Evolutionary conservation across 1,140 invertebrate genomes (phyloP).

Genomic region (Pentalonia nigronervosa): DNA sequence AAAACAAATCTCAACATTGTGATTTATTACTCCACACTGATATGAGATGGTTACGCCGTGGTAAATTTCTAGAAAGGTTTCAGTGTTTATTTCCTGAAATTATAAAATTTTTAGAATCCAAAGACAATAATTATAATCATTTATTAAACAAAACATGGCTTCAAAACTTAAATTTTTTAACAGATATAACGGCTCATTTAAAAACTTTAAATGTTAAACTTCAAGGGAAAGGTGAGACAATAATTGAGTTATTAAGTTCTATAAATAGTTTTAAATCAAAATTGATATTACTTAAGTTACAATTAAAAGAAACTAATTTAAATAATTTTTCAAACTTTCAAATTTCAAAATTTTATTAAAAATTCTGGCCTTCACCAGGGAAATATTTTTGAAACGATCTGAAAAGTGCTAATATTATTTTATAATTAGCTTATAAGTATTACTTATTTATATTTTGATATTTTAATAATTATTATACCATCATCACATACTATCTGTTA

Average conservation of each 20-base stretch:
- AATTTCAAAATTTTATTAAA: too few relatives aligned
- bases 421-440: too few relatives aligned
- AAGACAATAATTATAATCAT: too few relatives aligned
- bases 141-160: too few relatives aligned
- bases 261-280: slow-evolving; percentile 19
- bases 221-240: slow-evolving; percentile 20
- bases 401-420: too few relatives aligned
- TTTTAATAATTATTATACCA: too few relatives aligned
- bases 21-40: slow-evolving; percentile 15
- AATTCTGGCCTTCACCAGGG: too few relatives aligned
- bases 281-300: slow-evolving; percentile 24
- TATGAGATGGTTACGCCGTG: neutral
- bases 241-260: slow-evolving; percentile 35
- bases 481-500: too few relatives aligned
- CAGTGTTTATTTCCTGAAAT: slow-evolving; percentile 23
- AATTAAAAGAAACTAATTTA: neutral
- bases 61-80: slow-evolving; percentile 35
- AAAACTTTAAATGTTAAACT: slow-evolving; percentile 24
- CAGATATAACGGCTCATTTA: slow-evolving; percentile 17
- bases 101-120: too few relatives aligned
- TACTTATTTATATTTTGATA: too few relatives aligned
- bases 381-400: too few relatives aligned
- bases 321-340: slow-evolving; percentile 21
- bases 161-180: slow-evolving; percentile 24
- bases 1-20: slow-evolving; percentile 23